phyloP scores from a whole-genome alignment of 2,888 invertebrate species.

The Rhagonycha lutea region DNA sequence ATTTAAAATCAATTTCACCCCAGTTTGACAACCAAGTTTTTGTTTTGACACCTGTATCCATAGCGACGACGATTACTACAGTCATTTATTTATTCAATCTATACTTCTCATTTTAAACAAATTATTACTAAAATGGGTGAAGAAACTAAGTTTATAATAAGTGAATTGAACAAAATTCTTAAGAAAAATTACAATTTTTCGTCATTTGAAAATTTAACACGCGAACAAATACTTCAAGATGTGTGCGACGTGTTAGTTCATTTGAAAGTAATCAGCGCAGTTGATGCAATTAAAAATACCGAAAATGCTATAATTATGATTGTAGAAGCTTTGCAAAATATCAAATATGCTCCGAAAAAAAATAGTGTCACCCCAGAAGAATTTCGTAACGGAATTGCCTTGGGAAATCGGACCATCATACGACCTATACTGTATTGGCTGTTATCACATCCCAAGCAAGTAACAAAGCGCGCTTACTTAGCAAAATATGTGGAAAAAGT shows the following conservation, averaged over 20 bases:
- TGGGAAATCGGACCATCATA: slow-evolving; percentile 73
- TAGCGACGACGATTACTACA: not conserved
- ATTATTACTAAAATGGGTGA: slow-evolving; percentile 62
- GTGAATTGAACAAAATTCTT: slow-evolving; percentile 73
- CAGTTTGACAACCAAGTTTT: not conserved
- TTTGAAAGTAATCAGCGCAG: slow-evolving; percentile 69
- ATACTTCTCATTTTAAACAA: not conserved
- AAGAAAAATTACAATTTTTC: slow-evolving; percentile 79
- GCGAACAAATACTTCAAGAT: slow-evolving; percentile 76
- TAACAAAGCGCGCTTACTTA: slow-evolving; percentile 82
- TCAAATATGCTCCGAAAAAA: slow-evolving; percentile 34
- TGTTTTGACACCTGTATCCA: not conserved
- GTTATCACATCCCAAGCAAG: slow-evolving; percentile 71
- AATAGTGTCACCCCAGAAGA: slow-evolving; percentile 23
- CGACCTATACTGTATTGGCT: slow-evolving; percentile 83
- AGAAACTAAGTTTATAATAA: slow-evolving; percentile 70
- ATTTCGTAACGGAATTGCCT: slow-evolving; percentile 34
- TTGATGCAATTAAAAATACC: slow-evolving; percentile 32
- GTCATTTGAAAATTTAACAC: slow-evolving; percentile 79
- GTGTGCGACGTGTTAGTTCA: slow-evolving; percentile 76
- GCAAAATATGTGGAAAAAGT: slow-evolving; percentile 58
- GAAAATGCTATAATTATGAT: slow-evolving; percentile 34
- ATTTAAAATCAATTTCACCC: not conserved
- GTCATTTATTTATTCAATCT: not conserved
- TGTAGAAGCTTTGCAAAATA: slow-evolving; percentile 35